These are phyloP conservation scores for Hirtodrosophila alboralis DNA, from an alignment of 2,888 invertebrate genomes.

Conservation along the genomic window DNA sequence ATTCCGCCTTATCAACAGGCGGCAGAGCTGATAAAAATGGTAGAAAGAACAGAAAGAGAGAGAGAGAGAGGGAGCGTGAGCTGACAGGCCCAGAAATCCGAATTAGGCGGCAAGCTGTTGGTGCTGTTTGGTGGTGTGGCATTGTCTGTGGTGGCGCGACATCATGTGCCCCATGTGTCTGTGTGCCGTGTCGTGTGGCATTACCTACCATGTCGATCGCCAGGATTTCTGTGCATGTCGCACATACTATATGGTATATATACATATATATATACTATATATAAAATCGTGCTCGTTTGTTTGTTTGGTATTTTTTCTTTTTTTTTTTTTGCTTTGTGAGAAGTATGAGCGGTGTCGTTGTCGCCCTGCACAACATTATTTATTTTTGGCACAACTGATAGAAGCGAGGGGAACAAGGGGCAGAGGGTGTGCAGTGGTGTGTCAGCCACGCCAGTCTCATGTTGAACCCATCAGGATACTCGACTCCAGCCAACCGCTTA, in stretches of 20 bases:
- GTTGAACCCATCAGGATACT: conserved; percentile 43
- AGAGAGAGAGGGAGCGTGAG: no score
- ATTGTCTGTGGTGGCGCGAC: conserved; percentile 15
- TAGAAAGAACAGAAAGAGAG: conserved; percentile 28
- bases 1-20: conserved; percentile 60
- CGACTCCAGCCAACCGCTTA: conserved; percentile 1
- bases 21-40: conserved; percentile 48
- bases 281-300: conserved; percentile 40
- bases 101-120: conserved; percentile 45
- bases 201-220: conserved; percentile 52
- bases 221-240: conserved; percentile 43
- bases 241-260: conserved; percentile 8
- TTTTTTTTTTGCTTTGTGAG: no score
- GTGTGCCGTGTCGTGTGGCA: conserved; percentile 21
- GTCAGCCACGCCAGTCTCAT: conserved; percentile 41
- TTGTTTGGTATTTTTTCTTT: no score
- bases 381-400: conserved; percentile 69
- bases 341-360: conserved; percentile 41
- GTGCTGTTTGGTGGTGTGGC: conserved; percentile 7
- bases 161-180: not conserved
- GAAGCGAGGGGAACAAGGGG: conserved; percentile 22
- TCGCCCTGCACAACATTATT: conserved; percentile 58
- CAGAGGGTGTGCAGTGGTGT: no score
- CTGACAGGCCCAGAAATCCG: conserved; percentile 48
- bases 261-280: not conserved